Evolutionary conservation across 2,888 invertebrate genomes (phyloP).

Genomic region (Priocnemis perturbator): DNA sequence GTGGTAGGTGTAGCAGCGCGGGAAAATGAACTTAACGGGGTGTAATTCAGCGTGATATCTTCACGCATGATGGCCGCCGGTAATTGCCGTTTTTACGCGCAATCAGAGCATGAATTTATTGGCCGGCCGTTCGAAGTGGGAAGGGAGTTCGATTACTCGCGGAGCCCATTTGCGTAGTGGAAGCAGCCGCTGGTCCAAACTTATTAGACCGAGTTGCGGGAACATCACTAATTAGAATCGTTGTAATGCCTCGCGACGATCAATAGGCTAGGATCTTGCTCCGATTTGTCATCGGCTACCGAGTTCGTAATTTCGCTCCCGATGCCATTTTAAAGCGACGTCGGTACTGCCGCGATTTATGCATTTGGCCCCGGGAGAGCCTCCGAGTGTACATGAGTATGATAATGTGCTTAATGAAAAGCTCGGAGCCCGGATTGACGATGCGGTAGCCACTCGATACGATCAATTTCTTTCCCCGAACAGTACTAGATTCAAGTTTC

Average conservation of each 20-base stretch:
- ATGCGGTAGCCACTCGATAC: no score
- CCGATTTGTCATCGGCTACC: constrained; percentile 46
- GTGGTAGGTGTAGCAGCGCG: constrained; percentile 27
- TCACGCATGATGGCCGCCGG: constrained; percentile 57
- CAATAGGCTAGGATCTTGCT: constrained; percentile 45
- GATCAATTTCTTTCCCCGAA: no score
- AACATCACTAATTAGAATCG: constrained; percentile 50
- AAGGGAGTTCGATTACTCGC: constrained; percentile 41
- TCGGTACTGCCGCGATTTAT: constrained; percentile 39
- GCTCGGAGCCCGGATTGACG: neutral
- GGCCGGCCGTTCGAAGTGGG: constrained; percentile 19
- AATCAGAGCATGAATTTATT: constrained; percentile 63
- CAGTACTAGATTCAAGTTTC: no score
- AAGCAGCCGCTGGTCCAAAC: constrained; percentile 26
- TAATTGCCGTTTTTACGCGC: constrained; percentile 61
- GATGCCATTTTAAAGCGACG: constrained; percentile 29
- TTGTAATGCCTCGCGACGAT: constrained; percentile 44
- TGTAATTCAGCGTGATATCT: constrained; percentile 55
- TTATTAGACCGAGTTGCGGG: constrained; percentile 46
- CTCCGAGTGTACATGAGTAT: constrained; percentile 21
- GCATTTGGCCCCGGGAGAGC: constrained; percentile 28
- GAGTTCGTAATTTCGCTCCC: constrained; percentile 38
- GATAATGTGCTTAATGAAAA: constrained; percentile 39
- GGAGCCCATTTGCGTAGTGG: constrained; percentile 33
- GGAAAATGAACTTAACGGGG: constrained; percentile 48